Evolutionary conservation across 2,888 invertebrate species (phyloP).

Genomic region (Orthosia gracilis): DNA sequence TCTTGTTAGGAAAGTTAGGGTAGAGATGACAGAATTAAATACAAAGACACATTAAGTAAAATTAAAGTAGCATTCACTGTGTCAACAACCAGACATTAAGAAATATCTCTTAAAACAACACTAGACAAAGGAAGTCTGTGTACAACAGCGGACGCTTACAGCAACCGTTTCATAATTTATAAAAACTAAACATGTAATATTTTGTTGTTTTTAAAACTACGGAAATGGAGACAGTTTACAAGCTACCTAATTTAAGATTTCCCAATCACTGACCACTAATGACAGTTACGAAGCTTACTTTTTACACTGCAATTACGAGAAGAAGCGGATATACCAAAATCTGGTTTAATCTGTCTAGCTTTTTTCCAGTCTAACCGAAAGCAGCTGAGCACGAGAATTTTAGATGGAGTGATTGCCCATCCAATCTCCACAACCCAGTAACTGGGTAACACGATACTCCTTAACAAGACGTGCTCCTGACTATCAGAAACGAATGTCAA

Average conservation of each 20-base stretch:
- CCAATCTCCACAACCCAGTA: too few species aligned
- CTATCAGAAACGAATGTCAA: too few species aligned
- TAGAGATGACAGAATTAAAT: neutral
- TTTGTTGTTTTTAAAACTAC: neutral
- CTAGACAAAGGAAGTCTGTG: constrained; percentile 25
- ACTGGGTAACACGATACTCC: too few species aligned
- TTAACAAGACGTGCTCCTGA: too few species aligned
- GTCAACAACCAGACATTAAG: constrained; percentile 9
- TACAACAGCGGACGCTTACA: neutral
- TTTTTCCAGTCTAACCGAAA: too few species aligned
- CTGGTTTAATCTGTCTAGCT: constrained; percentile 2
- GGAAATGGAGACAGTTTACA: constrained; percentile 34
- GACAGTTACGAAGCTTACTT: constrained; percentile 20
- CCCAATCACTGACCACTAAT: constrained; percentile 11
- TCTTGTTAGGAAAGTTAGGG: too few species aligned
- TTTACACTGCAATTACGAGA: constrained; percentile 42
- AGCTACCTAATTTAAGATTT: constrained; percentile 28
- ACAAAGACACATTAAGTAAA: neutral
- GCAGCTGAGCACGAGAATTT: too few species aligned
- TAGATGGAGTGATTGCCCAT: too few species aligned
- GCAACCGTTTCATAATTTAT: constrained; percentile 8
- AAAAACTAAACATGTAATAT: constrained; percentile 6
- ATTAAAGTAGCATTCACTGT: constrained; percentile 16
- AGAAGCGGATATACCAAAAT: constrained; percentile 57
- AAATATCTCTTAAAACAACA: constrained; percentile 16